A percentile compares a stretch with the other conserved stretches of the same genome.
Evolutionary conservation across 2,113 vertebrate species (phyloP).

Genomic region (Sisor rabdophorus): DNA sequence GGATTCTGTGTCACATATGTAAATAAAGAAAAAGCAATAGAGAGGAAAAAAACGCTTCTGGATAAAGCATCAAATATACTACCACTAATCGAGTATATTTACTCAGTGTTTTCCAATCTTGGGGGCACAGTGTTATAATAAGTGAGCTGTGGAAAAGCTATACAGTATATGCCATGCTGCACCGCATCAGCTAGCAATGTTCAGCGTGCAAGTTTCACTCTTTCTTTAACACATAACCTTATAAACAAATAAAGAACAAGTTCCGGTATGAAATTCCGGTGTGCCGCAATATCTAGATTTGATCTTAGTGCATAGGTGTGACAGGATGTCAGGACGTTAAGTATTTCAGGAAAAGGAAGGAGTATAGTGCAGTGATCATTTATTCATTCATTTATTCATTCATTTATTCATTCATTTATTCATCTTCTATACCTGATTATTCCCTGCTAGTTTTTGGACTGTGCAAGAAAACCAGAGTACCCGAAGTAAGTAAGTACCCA

Average conservation of each 20-base stretch:
- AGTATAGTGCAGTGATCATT: background rate
- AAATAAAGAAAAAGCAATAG: background rate
- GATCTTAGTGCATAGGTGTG: background rate
- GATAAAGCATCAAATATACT: conserved; percentile 4
- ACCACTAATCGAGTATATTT: conserved; percentile 7
- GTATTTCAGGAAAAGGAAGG: background rate
- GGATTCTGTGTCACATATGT: background rate
- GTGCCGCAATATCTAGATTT: background rate
- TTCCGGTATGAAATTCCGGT: background rate
- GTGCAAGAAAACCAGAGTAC: no score
- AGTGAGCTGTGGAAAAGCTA: no score
- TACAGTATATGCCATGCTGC: no score
- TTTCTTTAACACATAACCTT: no score
- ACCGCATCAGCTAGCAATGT: no score
- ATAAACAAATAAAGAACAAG: conserved; percentile 19
- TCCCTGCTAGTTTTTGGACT: no score
- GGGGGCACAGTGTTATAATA: no score
- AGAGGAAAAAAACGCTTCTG: background rate
- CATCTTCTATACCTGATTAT: no score
- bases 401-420: no score
- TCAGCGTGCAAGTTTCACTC: no score
- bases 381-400: no score
- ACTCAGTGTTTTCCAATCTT: background rate
- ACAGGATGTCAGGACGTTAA: background rate
- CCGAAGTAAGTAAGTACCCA: no score